Percentiles rank a stretch among this genome's conserved stretches.
These are phyloP conservation scores for Cantharis nigra DNA, from an alignment of 2,888 invertebrate species.

Conservation along the genomic window DNA sequence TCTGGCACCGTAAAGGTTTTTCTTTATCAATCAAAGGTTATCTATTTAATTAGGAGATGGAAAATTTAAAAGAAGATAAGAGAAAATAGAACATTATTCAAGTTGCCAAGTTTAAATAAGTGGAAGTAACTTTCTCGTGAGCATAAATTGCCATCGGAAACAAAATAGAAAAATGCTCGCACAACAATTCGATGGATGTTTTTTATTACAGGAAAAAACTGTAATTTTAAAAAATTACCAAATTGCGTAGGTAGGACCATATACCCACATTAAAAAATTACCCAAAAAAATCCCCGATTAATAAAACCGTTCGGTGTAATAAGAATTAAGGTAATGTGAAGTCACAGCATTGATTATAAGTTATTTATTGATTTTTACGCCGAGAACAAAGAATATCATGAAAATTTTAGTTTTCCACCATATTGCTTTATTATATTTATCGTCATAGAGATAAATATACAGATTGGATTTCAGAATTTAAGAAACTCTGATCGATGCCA, in stretches of 20 bases:
- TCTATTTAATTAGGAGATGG: not conserved
- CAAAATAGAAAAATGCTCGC: not conserved
- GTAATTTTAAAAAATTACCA: too few species aligned
- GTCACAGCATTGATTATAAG: not conserved
- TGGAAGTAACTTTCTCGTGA: not conserved
- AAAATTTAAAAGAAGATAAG: not conserved
- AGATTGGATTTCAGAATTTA: not conserved
- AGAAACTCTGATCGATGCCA: not conserved
- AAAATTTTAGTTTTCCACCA: not conserved
- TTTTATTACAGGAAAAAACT: not conserved
- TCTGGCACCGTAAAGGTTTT: not conserved
- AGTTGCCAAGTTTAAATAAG: not conserved
- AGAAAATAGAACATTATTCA: not conserved
- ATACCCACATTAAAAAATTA: too few species aligned
- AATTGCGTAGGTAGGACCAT: too few species aligned
- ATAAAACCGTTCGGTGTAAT: too few species aligned
- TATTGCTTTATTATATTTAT: not conserved
- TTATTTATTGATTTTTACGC: not conserved
- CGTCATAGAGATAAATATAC: not conserved
- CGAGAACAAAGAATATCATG: not conserved
- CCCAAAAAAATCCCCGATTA: too few species aligned
- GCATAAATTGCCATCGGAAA: not conserved
- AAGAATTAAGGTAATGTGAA: not conserved
- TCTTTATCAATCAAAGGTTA: not conserved
- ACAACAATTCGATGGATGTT: not conserved